Base-by-base conservation (phyloP, 2,888 invertebrate genomes). In the Eustalomyia histrio region DNA sequence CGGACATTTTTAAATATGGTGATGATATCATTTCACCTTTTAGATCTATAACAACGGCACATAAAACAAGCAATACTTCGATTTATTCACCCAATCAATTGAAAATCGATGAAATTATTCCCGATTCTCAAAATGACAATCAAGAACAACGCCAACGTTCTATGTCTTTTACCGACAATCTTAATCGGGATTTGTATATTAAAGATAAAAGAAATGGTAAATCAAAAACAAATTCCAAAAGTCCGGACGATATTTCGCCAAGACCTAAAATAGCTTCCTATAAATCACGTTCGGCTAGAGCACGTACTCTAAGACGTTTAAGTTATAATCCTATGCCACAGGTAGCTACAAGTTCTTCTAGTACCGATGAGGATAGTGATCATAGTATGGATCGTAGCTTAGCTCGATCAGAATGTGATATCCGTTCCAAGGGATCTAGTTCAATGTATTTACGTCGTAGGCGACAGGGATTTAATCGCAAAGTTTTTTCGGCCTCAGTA, bases 291-390 rank as follows among this genome's bases (percentile, higher is more conserved):
- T 92, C 92, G 58, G 90, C 92, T 50, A 90, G 92, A 65, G 93
- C 93, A 67, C 90, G 93, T 53, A 93, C 93, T 53, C 80, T 90
- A 72, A 85, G 89, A 2, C 89, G 93, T 12, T 91, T 93, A 82
- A 92, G 92, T 82, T 93, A 93, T 85, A 93, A 93, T 88, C 93
- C 93, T 24, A 91, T 92, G 85, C 92, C 91, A 7, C 89, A 92
- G 73, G 92, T 92, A 83, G 91, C 92, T 29, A 92, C 92, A 72
- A 92, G 92, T 78, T 92, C 92, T 50, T 92, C 92, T 24, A 92
- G 92, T 75, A 92, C 92, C 82, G 92, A 92, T 74, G 91, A 91
- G 61, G 87, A 87, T 12, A 86, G 87, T 79, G 88, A 88, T 17
- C 85, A 86, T 68, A 90, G 91, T 55, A 67, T 81, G 67, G 67